Conservation (phyloP, 2,113 vertebrate species). For the Rhynchomys soricoides region DNA sequence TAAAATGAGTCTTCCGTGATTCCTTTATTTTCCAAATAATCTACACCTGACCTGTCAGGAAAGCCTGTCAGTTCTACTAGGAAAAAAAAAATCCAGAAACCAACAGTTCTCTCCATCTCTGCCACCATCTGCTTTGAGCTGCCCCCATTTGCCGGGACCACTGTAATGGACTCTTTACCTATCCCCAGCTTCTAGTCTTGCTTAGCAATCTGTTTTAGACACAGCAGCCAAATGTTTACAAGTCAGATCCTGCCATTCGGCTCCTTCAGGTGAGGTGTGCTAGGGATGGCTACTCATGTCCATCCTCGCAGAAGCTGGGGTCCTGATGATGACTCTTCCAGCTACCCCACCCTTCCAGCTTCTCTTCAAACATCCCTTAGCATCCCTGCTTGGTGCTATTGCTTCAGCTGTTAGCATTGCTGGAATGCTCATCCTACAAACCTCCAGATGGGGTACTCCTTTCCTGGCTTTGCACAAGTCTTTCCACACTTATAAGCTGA, state of each 20-base stretch:
- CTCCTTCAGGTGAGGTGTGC: not conserved
- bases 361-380: not conserved
- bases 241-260: not conserved
- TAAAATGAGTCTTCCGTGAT: not conserved
- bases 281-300: not conserved
- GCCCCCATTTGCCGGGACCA: not conserved
- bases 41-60: not conserved
- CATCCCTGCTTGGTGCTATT: not conserved
- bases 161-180: not conserved
- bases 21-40: conserved; percentile 7
- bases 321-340: not conserved
- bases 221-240: not conserved
- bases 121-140: not conserved
- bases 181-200: not conserved
- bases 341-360: not conserved
- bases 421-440: not conserved
- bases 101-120: not conserved
- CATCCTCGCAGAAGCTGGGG: not conserved
- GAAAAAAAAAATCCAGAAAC: not conserved
- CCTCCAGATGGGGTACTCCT: not conserved
- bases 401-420: not conserved
- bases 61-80: not conserved
- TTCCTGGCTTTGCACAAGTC: not conserved
- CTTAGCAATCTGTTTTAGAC: not conserved
- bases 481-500: not conserved